A percentile compares a stretch with the other conserved stretches of the same genome.
Conservation (phyloP, 2,888 invertebrate genomes). For the Plebejus argus region DNA sequence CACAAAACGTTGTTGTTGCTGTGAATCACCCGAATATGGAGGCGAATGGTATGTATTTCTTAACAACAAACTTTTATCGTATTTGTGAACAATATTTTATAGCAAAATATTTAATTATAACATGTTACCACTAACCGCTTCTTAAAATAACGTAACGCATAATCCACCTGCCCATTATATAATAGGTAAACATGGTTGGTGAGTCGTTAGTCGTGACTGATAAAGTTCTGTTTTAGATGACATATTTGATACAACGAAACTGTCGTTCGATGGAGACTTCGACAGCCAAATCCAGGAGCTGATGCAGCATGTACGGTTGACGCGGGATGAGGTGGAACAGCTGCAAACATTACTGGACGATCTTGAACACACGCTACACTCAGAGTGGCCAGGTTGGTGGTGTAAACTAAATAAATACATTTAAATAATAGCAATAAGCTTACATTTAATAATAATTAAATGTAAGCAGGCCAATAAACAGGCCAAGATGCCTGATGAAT, state of each 20-base stretch:
- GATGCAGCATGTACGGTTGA: constrained; percentile 56
- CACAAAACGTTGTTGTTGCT: background rate
- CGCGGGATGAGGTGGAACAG: constrained; percentile 52
- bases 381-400: constrained; percentile 50
- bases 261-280: constrained; percentile 54
- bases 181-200: background rate
- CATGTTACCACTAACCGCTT: background rate
- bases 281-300: constrained; percentile 61
- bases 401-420: too few species aligned
- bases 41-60: constrained; percentile 29
- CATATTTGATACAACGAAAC: constrained; percentile 38
- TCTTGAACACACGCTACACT: constrained; percentile 49
- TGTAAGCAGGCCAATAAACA: too few species aligned
- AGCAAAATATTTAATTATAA: background rate
- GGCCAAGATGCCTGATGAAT: too few species aligned
- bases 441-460: too few species aligned
- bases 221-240: constrained; percentile 22
- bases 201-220: background rate
- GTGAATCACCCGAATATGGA: constrained; percentile 26
- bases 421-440: too few species aligned
- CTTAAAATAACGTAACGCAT: background rate
- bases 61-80: background rate
- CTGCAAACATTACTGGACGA: constrained; percentile 59
- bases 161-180: background rate
- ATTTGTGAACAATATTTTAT: background rate